A percentile compares a stretch with the other conserved stretches of the same genome.
These are phyloP conservation scores for Rhopalosiphum padi DNA, from an alignment of 1,140 invertebrate species.

Conservation along the genomic window DNA sequence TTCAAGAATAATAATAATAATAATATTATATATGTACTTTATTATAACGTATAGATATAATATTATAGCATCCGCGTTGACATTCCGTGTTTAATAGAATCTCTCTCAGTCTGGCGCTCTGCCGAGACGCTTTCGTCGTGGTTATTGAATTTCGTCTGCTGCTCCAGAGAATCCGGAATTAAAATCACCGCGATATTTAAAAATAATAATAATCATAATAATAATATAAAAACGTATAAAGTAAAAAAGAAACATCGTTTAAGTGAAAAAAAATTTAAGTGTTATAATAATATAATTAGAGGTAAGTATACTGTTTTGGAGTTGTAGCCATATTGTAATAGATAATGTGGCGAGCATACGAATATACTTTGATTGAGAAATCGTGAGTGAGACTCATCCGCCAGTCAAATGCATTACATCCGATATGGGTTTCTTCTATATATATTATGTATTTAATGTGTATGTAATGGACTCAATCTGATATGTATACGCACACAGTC, in stretches of 20 bases:
- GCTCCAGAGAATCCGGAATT: neutral
- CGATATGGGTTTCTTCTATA: neutral
- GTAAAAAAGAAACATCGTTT: neutral
- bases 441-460: neutral
- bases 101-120: neutral
- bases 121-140: neutral
- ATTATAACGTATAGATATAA: neutral
- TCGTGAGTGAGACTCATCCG: neutral
- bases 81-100: slow-evolving; percentile 11
- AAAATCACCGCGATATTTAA: neutral
- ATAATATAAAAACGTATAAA: neutral
- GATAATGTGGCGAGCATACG: no score
- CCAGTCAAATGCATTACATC: neutral
- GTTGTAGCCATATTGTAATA: neutral
- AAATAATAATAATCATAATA: neutral
- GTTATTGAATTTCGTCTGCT: neutral
- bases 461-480: neutral
- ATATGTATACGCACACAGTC: neutral
- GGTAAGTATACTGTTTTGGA: neutral
- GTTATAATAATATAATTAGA: neutral
- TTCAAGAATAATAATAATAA: neutral
- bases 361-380: neutral
- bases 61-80: neutral
- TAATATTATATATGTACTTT: neutral
- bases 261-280: neutral